Evolutionary conservation across 2,888 invertebrate species (phyloP), one percentile per base, ranked within the genome.

Genomic region (Cantharis flavilabris): DNA sequence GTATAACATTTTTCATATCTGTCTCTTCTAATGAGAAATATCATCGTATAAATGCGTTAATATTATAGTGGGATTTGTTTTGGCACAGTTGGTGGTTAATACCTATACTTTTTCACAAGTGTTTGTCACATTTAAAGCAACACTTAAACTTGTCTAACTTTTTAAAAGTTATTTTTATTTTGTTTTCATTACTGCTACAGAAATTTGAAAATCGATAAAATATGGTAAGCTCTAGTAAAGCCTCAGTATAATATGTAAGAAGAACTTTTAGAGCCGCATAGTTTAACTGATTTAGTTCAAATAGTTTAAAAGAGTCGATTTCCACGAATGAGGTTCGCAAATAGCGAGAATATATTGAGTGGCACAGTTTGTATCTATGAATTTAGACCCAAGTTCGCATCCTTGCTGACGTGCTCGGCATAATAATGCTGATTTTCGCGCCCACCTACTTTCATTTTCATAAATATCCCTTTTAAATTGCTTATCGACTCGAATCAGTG

Each of bases 381-480:
- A 83, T 82, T 81, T 81, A 79, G 81, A 81, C 81, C 80, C 72
- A 75, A 77, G 79, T 75, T 82, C 82, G 83, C 80, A 81, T 83
- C 82, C 82, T 77, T 84, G 84, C 84, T 84, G 84, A 86, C 86
- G 85, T 86, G 86, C 82, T 75, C 76, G 79, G 85, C 84, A 85
- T 85, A 84, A 84, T 83, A 81, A 82, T 80, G 82, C 80, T 81
- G 79, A 81, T 84, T 83, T 83, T 84, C 80, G 80, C 82, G 81
- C 82, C 84, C 84, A 85, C 84, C 83, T 83, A 85, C 84, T 86
- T 86, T 85, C 85, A 85, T 86, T 86, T 86, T 86, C 85, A 86
- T 86, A 86, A 86, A 86, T 84, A 84, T 85, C 84, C 85, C 83
- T 84, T 85, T 86, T 84, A 85, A 85, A 85, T 85, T 85, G 85